These are phyloP conservation scores for Thripadectes ignobilis DNA, from an alignment of 2,797 vertebrate genomes.

Conservation along the genomic window DNA sequence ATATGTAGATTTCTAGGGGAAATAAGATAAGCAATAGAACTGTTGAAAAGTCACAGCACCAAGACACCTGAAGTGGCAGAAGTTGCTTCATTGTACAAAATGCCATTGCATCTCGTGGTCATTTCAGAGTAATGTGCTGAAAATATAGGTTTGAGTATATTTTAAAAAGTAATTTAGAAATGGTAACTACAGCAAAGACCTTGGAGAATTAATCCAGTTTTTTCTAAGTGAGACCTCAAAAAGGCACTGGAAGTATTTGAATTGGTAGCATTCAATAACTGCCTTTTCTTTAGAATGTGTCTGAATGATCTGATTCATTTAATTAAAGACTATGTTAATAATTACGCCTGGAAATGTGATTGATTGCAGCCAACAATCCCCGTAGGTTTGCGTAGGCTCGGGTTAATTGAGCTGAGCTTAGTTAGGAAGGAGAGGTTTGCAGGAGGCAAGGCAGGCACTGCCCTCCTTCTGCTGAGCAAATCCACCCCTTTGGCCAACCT, in stretches of 20 bases:
- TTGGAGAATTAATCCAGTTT: background rate
- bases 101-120: background rate
- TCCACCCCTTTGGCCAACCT: background rate
- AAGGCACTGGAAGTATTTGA: background rate
- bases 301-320: background rate
- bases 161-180: background rate
- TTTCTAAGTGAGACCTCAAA: background rate
- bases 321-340: background rate
- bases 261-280: background rate
- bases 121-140: background rate
- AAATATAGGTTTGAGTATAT: background rate
- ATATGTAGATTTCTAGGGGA: background rate
- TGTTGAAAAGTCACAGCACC: background rate
- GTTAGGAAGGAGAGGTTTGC: background rate
- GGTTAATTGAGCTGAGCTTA: background rate
- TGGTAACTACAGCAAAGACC: background rate
- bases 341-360: background rate
- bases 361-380: background rate
- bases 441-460: background rate
- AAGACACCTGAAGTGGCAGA: background rate
- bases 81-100: background rate
- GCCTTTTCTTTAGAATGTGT: background rate
- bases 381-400: background rate
- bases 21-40: background rate
- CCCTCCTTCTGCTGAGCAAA: background rate